Evolutionary conservation across 1,140 invertebrate genomes (phyloP).

Genomic region (Ips typographus): DNA sequence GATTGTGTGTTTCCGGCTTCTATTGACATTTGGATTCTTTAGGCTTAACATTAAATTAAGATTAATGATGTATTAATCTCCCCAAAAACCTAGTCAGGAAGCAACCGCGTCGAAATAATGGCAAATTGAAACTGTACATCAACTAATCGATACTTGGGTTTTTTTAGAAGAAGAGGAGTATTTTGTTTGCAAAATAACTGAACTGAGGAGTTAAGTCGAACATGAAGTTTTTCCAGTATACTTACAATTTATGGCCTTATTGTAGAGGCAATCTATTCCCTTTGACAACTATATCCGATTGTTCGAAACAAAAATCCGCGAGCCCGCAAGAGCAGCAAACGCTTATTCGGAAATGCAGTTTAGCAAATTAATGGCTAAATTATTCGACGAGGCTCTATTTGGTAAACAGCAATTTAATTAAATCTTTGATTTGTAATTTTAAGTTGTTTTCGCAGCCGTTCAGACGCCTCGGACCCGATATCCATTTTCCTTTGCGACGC

Average conservation of each 20-base stretch:
- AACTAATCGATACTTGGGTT: no score
- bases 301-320: constrained; percentile 10
- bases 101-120: no score
- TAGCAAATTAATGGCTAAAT: constrained; percentile 25
- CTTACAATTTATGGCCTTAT: neutral
- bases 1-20: neutral
- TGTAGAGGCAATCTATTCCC: neutral
- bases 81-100: neutral
- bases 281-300: constrained; percentile 9
- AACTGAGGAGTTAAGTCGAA: neutral
- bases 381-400: constrained; percentile 22
- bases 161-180: neutral
- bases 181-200: neutral
- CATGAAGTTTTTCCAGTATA: neutral
- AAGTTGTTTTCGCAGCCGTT: constrained; percentile 41
- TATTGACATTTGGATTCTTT: constrained; percentile 1
- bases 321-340: constrained; percentile 6
- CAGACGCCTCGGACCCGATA: constrained; percentile 35
- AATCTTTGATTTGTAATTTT: constrained; percentile 42
- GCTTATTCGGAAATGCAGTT: constrained; percentile 17
- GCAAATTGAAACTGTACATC: no score
- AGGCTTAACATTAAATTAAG: neutral
- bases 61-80: constrained; percentile 1
- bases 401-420: constrained; percentile 42
- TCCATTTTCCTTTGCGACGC: constrained; percentile 22